Conservation (phyloP, 2,113 vertebrate genomes). For the Menidia beryllina region DNA sequence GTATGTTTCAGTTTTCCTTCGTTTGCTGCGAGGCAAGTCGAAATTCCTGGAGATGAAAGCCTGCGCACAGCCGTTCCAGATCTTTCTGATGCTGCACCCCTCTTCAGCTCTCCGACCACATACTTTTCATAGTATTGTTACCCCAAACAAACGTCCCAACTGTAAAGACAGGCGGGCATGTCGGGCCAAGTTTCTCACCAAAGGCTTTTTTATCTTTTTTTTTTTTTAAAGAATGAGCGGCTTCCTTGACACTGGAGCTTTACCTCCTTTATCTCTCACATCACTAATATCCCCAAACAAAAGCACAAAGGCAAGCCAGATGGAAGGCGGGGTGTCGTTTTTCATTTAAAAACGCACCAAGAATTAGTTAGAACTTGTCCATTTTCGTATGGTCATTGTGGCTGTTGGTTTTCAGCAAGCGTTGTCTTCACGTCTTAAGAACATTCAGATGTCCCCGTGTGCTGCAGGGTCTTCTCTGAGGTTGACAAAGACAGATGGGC, state of each 20-base stretch:
- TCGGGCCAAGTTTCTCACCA: slow-evolving; percentile 64
- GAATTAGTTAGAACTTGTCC: slow-evolving; percentile 16
- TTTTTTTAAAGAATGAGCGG: slow-evolving; percentile 51
- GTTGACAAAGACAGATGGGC: slow-evolving; percentile 44
- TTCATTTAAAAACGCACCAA: slow-evolving; percentile 32
- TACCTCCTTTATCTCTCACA: slow-evolving; percentile 52
- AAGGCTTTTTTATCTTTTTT: slow-evolving; percentile 57
- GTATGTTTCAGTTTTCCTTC: slow-evolving; percentile 35
- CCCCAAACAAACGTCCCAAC: slow-evolving; percentile 74
- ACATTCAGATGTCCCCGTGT: slow-evolving; percentile 25
- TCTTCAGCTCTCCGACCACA: slow-evolving; percentile 46
- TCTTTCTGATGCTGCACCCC: slow-evolving; percentile 49
- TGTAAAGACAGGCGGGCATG: slow-evolving; percentile 62
- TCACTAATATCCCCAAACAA: slow-evolving; percentile 70
- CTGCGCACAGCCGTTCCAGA: slow-evolving; percentile 39
- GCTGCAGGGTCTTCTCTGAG: slow-evolving; percentile 31
- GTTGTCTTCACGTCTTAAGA: neutral
- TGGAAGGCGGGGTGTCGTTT: slow-evolving; percentile 58
- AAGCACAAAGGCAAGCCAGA: slow-evolving; percentile 63
- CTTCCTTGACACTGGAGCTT: slow-evolving; percentile 67
- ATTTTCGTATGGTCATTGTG: neutral
- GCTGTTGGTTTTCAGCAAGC: slow-evolving; percentile 14
- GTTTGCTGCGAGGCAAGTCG: slow-evolving; percentile 34
- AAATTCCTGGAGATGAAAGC: slow-evolving; percentile 55
- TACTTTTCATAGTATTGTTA: slow-evolving; percentile 62